Evolutionary conservation across 2,888 invertebrate species (phyloP).

Genomic region (Clanis bilineata): DNA sequence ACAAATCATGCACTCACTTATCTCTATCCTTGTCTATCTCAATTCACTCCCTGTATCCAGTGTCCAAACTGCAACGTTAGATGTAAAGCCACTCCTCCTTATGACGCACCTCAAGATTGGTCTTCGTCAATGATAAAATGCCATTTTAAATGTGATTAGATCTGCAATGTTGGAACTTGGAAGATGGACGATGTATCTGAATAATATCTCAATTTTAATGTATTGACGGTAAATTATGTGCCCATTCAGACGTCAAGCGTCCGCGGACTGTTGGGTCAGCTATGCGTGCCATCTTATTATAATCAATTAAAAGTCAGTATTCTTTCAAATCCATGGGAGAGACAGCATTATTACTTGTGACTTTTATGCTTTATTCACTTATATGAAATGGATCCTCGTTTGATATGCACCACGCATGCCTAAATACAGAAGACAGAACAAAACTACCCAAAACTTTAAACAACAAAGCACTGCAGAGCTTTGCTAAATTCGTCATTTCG

Average conservation of each 20-base stretch:
- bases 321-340: neutral
- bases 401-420: too few relatives aligned
- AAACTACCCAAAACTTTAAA: too few relatives aligned
- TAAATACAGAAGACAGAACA: too few relatives aligned
- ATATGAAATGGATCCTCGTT: too few relatives aligned
- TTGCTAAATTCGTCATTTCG: too few relatives aligned
- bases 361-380: too few relatives aligned
- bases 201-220: constrained; percentile 21
- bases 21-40: too few relatives aligned
- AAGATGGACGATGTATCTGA: constrained; percentile 8
- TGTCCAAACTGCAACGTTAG: too few relatives aligned
- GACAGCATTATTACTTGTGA: neutral
- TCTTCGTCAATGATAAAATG: neutral
- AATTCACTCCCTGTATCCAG: too few relatives aligned
- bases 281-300: neutral
- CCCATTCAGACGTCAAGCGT: constrained; percentile 16
- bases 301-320: neutral
- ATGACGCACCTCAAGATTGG: neutral
- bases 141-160: neutral
- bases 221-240: constrained; percentile 18
- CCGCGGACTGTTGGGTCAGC: neutral
- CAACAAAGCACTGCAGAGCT: too few relatives aligned
- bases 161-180: neutral
- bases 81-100: neutral
- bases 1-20: too few relatives aligned